Evolutionary conservation across 1,140 invertebrate genomes (phyloP), one percentile per base, ranked within the genome.

Genomic region (Episyrphus balteatus): DNA sequence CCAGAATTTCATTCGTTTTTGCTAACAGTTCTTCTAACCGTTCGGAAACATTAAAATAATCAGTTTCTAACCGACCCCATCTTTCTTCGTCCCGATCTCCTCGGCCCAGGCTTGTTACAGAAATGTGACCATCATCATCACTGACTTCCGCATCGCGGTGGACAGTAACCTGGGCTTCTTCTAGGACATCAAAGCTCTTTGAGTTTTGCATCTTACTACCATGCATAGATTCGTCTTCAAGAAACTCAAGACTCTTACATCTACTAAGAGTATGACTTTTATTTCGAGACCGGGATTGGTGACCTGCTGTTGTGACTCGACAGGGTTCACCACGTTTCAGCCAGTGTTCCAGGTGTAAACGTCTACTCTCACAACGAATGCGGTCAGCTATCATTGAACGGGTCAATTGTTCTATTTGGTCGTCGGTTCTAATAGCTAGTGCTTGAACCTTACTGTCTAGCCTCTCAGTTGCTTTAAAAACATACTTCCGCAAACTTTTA

Each of bases 361-460:
- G 75, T 39, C 79, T 75, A 43, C 78, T 78, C 51, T 82, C 79
- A 51, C 81, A 81, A 36, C 78, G 61, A 1, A 76, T 70, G 51
- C 80, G 72, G 61, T 82, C 79, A 12, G 75, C 76, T 13, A 77
- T 76, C 47, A 82, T 77, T 44, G 77, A 61, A 0, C 77, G 72
- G 3, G 80, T 82, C 18, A 86, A 54, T 53, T 82, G 75, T n/a
- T 82, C 80, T 46, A 89, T 79, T 59, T 88, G 84, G 32, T 83
- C 80, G 51, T 82, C 74, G 11, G 86, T 88, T 51, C 78, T 78
- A 50, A 80, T 77, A 59, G 90, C 86, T n/a, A 91, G 68, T 57
- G 81, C 76, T n/a, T 81, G 80, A 2, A 94, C 87, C 56, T 88
- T 84, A 92, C 88, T 76, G 41, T 89, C 84, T 30, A 95, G 67